These are phyloP conservation scores for Manis crassicaudata DNA, from an alignment of 2,797 vertebrate genomes.

Conservation along the genomic window DNA sequence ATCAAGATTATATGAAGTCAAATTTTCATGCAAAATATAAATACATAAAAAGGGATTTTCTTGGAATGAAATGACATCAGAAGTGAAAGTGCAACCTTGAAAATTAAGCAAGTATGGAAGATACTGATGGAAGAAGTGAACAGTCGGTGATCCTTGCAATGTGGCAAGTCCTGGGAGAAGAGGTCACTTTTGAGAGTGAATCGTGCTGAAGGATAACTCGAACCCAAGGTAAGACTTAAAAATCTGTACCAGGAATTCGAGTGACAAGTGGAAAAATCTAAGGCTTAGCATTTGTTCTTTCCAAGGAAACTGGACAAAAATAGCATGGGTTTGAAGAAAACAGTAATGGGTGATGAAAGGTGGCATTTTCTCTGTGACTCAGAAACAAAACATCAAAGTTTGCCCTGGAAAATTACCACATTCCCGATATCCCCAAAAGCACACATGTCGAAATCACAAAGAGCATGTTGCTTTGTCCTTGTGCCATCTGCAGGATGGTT, in stretches of 20 bases:
- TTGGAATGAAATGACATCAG: not conserved
- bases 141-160: no score
- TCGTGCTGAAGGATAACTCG: not conserved
- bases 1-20: not conserved
- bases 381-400: conserved; percentile 8
- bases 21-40: not conserved
- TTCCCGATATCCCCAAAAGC: not conserved
- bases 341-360: not conserved
- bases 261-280: not conserved
- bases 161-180: not conserved
- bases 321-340: not conserved
- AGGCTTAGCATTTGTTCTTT: conserved; percentile 16
- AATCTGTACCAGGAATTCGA: not conserved
- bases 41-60: not conserved
- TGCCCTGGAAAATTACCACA: not conserved
- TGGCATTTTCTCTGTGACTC: conserved; percentile 40
- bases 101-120: not conserved
- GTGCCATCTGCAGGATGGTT: not conserved
- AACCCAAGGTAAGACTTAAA: not conserved
- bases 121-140: accelerated
- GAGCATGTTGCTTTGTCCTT: not conserved
- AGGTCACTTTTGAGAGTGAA: not conserved
- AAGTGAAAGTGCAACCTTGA: not conserved
- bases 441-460: not conserved
- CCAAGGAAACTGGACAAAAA: not conserved